Conservation (phyloP, 2,113 vertebrate species). For the Phaethon lepturus region DNA sequence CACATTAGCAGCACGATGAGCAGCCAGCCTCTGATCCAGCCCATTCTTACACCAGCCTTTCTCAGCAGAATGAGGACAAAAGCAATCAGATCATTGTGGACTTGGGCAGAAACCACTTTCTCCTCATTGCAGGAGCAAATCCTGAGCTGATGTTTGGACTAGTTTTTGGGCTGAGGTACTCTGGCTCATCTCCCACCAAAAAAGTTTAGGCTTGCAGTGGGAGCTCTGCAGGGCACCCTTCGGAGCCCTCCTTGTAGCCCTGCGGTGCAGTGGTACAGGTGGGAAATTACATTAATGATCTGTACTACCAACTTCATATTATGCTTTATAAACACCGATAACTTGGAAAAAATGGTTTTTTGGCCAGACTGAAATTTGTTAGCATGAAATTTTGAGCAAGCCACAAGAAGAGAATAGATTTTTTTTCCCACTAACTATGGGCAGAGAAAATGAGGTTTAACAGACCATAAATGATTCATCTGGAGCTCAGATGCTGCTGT, state of each 20-base stretch:
- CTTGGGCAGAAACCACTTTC: neutral
- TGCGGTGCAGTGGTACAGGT: neutral
- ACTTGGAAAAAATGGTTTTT: neutral
- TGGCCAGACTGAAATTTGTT: neutral
- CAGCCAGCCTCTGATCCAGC: neutral
- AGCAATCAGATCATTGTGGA: neutral
- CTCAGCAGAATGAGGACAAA: neutral
- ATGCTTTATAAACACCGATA: neutral
- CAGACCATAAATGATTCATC: conserved; percentile 4
- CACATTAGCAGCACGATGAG: neutral
- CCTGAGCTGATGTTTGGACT: neutral
- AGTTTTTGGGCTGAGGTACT: neutral
- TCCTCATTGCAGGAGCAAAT: neutral
- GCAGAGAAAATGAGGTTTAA: conserved; percentile 5
- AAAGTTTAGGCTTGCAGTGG: neutral
- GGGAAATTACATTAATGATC: neutral
- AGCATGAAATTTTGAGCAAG: neutral
- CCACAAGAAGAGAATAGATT: neutral
- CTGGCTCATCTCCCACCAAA: neutral
- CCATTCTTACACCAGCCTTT: neutral
- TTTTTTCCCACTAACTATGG: neutral
- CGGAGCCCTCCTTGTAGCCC: neutral
- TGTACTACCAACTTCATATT: neutral
- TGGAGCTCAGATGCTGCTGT: neutral
- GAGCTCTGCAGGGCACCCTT: neutral